These are phyloP conservation scores for Pogona vitticeps DNA, from an alignment of 2,113 vertebrate species.

Conservation along the genomic window DNA sequence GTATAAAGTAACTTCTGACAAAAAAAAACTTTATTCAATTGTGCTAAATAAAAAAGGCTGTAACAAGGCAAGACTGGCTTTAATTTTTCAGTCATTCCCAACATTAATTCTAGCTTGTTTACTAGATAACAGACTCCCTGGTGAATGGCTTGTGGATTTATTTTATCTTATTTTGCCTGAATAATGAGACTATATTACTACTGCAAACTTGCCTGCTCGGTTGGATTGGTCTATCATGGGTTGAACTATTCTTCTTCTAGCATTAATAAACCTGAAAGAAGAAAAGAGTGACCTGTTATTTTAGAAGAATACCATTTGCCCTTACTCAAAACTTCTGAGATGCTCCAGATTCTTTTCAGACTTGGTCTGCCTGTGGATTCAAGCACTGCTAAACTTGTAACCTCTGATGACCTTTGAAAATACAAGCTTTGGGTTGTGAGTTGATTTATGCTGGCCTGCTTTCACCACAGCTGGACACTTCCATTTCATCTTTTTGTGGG, in stretches of 20 bases:
- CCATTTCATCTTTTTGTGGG: conserved; percentile 91
- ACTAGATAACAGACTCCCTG: conserved; percentile 82
- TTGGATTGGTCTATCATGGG: conserved; percentile 99
- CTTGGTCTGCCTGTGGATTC: conserved; percentile 43
- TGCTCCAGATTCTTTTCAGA: conserved; percentile 10
- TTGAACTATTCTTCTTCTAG: conserved; percentile 99
- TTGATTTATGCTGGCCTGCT: conserved; percentile 96
- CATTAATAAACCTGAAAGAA: conserved; percentile 96
- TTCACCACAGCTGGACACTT: conserved; percentile 90
- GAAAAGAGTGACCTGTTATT: conserved; percentile 62
- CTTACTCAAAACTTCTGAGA: conserved; percentile 1
- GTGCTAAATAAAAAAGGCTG: conserved; percentile 69
- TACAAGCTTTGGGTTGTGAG: conserved; percentile 84
- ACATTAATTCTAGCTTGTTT: conserved; percentile 82
- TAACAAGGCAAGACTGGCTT: conserved; percentile 69
- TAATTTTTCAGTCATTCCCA: conserved; percentile 74
- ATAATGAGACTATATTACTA: conserved; percentile 85
- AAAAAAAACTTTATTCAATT: conserved; percentile 54
- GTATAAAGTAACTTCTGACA: conserved; percentile 30
- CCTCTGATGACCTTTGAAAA: conserved; percentile 85
- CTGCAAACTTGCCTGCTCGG: conserved; percentile 96
- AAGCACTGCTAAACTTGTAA: conserved; percentile 73
- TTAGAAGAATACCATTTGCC: conserved; percentile 40
- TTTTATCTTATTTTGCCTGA: conserved; percentile 73
- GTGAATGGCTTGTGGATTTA: conserved; percentile 86